phyloP scores from a whole-genome alignment of 2,113 vertebrate genomes.

The Neodon shergylaensis region DNA sequence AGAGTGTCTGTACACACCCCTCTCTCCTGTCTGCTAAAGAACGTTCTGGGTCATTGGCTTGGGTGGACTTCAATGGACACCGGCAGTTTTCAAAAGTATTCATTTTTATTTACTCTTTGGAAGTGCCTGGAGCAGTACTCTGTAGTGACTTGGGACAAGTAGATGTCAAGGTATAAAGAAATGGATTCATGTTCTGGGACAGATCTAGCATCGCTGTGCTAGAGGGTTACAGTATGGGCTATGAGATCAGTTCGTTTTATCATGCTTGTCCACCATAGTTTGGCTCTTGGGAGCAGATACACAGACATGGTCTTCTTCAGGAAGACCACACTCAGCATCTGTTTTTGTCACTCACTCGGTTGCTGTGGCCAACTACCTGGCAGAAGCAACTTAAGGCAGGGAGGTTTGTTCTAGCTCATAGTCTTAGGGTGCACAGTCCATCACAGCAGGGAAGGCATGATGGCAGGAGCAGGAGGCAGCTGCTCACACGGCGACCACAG shows the following conservation, averaged over 20 bases:
- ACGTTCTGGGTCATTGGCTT: background rate
- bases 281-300: background rate
- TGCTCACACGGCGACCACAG: background rate
- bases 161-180: background rate
- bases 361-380: too few species aligned
- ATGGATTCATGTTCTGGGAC: background rate
- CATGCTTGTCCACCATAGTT: background rate
- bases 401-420: background rate
- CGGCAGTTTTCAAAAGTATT: background rate
- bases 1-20: background rate
- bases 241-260: background rate
- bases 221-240: background rate
- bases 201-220: background rate
- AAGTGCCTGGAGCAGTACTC: background rate
- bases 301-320: background rate
- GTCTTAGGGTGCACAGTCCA: background rate
- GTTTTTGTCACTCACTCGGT: too few species aligned
- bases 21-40: background rate
- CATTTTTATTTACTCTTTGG: background rate
- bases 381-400: background rate
- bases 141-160: background rate
- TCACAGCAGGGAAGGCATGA: background rate
- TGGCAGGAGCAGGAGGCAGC: background rate
- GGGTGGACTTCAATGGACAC: background rate
- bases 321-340: background rate